Evolutionary conservation across 2,113 vertebrate species (phyloP).

Genomic region (Miniopterus natalensis): DNA sequence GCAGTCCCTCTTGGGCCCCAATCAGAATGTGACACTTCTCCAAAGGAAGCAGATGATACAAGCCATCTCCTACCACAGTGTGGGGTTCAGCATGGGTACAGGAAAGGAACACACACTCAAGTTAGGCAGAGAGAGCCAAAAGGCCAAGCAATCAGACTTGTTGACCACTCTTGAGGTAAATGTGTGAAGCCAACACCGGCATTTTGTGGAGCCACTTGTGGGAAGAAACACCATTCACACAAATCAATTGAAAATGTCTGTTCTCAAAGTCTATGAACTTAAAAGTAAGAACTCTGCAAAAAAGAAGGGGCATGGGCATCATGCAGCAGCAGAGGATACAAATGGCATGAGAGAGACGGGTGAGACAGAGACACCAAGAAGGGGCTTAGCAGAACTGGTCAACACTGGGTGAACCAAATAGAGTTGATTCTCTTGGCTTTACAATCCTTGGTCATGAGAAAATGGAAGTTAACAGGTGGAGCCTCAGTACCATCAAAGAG

Average conservation of each 20-base stretch:
- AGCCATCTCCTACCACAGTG: background rate
- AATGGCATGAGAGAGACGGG: accelerated
- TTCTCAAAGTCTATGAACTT: constrained; percentile 4
- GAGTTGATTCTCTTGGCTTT: background rate
- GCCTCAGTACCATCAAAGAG: background rate
- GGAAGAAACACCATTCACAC: background rate
- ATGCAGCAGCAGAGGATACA: background rate
- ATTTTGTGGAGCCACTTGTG: background rate
- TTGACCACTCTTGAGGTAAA: background rate
- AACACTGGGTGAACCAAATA: background rate
- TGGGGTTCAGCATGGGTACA: background rate
- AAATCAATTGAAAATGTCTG: background rate
- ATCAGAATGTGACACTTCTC: background rate
- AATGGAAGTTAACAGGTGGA: background rate
- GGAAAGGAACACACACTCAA: background rate
- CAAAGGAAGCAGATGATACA: background rate
- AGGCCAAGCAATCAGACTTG: background rate
- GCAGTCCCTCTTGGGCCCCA: background rate
- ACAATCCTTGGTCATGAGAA: background rate
- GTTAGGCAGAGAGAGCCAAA: background rate
- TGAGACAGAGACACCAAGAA: background rate
- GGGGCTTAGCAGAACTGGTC: background rate
- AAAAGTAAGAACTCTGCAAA: background rate
- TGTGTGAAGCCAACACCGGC: background rate
- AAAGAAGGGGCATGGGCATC: background rate